Evolutionary conservation across 2,797 vertebrate genomes (phyloP).

Genomic region (Cynopterus sphinx): DNA sequence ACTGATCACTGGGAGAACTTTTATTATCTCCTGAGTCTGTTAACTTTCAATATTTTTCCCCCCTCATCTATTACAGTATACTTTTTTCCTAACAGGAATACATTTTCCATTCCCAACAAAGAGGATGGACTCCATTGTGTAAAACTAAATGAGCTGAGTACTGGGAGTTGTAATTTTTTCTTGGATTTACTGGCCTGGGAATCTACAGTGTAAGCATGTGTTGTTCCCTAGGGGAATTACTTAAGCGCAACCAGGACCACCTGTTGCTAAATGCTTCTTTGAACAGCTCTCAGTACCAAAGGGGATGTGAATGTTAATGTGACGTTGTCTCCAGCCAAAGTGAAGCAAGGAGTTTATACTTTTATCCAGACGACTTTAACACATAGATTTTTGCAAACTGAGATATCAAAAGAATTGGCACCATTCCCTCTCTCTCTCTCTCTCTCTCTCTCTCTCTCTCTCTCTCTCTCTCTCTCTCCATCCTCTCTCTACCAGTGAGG

Average conservation of each 20-base stretch:
- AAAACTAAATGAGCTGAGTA: constrained; percentile 43
- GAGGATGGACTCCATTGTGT: neutral
- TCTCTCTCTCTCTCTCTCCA: neutral
- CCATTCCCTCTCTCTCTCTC: neutral
- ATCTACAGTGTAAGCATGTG: constrained; percentile 32
- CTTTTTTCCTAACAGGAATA: constrained; percentile 7
- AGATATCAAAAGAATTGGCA: constrained; percentile 19
- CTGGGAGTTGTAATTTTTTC: constrained; percentile 51
- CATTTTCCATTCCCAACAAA: constrained; percentile 33
- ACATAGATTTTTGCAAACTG: constrained; percentile 3
- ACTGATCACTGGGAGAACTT: constrained; percentile 26
- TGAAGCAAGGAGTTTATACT: neutral
- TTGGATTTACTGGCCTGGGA: constrained; percentile 41
- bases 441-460: neutral
- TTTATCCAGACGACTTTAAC: neutral
- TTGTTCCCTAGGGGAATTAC: constrained; percentile 15
- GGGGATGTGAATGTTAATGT: neutral
- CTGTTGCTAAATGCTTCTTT: constrained; percentile 52
- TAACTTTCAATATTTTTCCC: neutral
- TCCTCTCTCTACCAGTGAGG: neutral
- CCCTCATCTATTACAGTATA: neutral
- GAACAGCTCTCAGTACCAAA: constrained; percentile 27
- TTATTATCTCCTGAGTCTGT: constrained; percentile 47
- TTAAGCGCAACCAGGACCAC: constrained; percentile 42
- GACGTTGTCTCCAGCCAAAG: constrained; percentile 20